Percentiles rank a stretch among this genome's conserved stretches.
phyloP scores from a whole-genome alignment of 2,888 invertebrate genomes.

The Trichacis sp. region DNA sequence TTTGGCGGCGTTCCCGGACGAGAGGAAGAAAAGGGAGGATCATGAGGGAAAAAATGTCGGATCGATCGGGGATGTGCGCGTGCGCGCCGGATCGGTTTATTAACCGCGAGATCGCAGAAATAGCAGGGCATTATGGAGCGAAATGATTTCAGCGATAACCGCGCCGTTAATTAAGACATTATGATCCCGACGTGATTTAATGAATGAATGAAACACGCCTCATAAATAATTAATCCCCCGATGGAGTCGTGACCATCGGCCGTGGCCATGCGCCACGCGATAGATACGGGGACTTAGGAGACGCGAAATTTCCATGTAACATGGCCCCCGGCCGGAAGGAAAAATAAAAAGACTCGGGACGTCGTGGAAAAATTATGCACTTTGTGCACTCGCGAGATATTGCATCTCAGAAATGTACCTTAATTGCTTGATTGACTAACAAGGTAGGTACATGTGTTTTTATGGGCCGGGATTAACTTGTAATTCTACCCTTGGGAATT shows the following conservation, averaged over 20 bases:
- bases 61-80: constrained; percentile 41
- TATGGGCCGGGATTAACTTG: not conserved
- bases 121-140: constrained; percentile 56
- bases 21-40: constrained; percentile 19
- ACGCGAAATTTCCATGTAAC: constrained; percentile 44
- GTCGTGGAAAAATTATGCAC: constrained; percentile 3
- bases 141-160: constrained; percentile 62
- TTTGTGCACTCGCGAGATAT: not conserved
- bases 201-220: constrained; percentile 69
- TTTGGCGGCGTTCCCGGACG: constrained; percentile 22
- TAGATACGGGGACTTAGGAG: constrained; percentile 27
- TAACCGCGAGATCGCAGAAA: constrained; percentile 57
- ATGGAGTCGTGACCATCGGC: constrained; percentile 61
- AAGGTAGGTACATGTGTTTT: not conserved
- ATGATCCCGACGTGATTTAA: constrained; percentile 66
- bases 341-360: not conserved
- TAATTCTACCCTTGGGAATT: not conserved
- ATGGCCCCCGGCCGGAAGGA: not conserved
- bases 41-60: constrained; percentile 22
- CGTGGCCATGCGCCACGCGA: constrained; percentile 51
- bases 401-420: not conserved
- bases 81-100: constrained; percentile 59
- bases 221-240: constrained; percentile 68
- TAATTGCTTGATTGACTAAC: constrained; percentile 3
- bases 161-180: constrained; percentile 69